phyloP scores from a whole-genome alignment of 2,888 invertebrate species.

The Caenorhabditis imperialis region DNA sequence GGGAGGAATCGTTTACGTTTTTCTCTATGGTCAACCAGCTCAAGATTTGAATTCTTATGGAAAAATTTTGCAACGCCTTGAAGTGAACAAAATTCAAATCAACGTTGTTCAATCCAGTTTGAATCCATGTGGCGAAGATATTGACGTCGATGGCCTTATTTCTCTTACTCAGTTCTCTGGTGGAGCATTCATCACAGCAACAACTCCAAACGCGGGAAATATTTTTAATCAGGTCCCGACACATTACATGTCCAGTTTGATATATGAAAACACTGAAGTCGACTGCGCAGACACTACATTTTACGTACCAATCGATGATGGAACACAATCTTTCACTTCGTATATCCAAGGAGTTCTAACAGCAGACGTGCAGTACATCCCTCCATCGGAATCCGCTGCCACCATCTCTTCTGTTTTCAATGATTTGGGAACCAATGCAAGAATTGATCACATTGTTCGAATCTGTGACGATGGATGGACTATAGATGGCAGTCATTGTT shows the following conservation, averaged over 20 bases:
- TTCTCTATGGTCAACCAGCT: constrained; percentile 58
- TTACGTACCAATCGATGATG: constrained; percentile 66
- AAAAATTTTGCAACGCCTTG: constrained; percentile 54
- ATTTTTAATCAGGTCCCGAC: constrained; percentile 62
- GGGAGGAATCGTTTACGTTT: constrained; percentile 63
- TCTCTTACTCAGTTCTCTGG: constrained; percentile 56
- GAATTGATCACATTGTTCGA: constrained; percentile 58
- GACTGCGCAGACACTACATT: constrained; percentile 62
- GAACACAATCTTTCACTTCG: constrained; percentile 63
- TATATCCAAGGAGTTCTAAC: constrained; percentile 55
- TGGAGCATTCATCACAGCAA: constrained; percentile 56
- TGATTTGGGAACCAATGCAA: constrained; percentile 53
- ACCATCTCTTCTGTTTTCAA: constrained; percentile 56
- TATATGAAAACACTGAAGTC: constrained; percentile 54
- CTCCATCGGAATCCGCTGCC: constrained; percentile 34
- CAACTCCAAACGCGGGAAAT: constrained; percentile 58
- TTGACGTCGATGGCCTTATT: constrained; percentile 51
- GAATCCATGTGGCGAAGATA: constrained; percentile 63
- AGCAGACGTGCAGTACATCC: constrained; percentile 35
- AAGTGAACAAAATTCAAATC: constrained; percentile 59
- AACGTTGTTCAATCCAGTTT: constrained; percentile 61
- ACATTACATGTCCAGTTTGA: constrained; percentile 54
- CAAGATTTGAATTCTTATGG: constrained; percentile 49
- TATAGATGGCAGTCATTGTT: constrained; percentile 52
- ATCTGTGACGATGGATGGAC: constrained; percentile 61